Base-by-base conservation (phyloP, 1,140 invertebrate genomes). In the Mya arenaria region DNA sequence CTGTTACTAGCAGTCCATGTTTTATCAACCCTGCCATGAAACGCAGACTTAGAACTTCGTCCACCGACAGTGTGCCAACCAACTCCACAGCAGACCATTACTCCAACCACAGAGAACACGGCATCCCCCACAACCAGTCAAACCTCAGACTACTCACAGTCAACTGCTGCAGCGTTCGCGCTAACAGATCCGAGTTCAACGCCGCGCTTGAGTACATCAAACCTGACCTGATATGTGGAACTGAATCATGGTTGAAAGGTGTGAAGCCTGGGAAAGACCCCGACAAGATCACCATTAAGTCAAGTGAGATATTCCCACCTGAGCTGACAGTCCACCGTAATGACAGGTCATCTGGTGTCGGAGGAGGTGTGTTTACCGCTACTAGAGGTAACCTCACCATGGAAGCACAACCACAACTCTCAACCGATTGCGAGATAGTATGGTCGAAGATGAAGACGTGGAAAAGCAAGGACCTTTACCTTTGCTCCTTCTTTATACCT, bases 171-270 rank as follows among this genome's bases (percentile, higher is more conserved):
- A 4, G 71, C 30, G 10, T 73, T 34, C 32, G 48, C 19, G 13
- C 55, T 17, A 73, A 73, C 28, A 6, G 55, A 32, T 56, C 71
- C 55, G 48, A 56, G 41, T 63, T 74, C 4, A 37, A 13, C 15
- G 32, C 55, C 23, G 72, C 55, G 17, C 10, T 41, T 25, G 56
- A 74, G 5, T 74, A 60, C 56, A 74, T 74, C 55, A 74, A 74
- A 28, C 72, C 72, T 15, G 55, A 62, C 30, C 55, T 74, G 5
- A 41, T 63, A 62, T 74, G 72, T 41, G 72, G 72, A 5, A 74
- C 72, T 4, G 75, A 79, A 39, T 79, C 75, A 5, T 68, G 63
- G 75, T 34, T 68, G 37, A 52, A 25, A 55, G 75, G 75, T n/a
- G 32, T 68, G 15, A 79, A 79, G 32, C 58, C 78, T 39, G 66